A percentile compares a stretch with the other conserved stretches of the same genome.
phyloP scores from a whole-genome alignment of 2,888 invertebrate genomes.

The Campoletis raptor region DNA sequence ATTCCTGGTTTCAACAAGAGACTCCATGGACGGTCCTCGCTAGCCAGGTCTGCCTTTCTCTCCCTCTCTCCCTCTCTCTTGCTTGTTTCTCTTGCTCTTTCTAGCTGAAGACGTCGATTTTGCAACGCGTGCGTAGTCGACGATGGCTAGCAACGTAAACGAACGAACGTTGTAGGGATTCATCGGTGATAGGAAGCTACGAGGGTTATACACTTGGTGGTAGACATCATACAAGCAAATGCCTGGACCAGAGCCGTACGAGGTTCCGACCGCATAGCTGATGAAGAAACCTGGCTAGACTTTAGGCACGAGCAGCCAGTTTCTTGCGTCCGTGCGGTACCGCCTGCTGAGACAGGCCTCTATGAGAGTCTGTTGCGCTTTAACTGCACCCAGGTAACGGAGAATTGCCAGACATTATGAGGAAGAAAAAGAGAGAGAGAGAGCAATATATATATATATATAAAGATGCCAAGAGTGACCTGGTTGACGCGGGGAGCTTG shows the following conservation, averaged over 20 bases:
- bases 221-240: constrained; percentile 45
- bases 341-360: constrained; percentile 53
- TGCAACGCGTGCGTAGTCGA: constrained; percentile 69
- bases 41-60: constrained; percentile 43
- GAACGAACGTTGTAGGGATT: constrained; percentile 33
- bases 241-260: constrained; percentile 39
- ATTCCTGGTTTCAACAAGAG: constrained; percentile 10
- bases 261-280: constrained; percentile 23
- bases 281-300: constrained; percentile 40
- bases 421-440: constrained; percentile 15
- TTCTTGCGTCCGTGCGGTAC: constrained; percentile 53
- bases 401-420: constrained; percentile 47
- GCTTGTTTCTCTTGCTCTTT: constrained; percentile 16
- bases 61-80: constrained; percentile 42
- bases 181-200: constrained; percentile 18
- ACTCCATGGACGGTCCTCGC: constrained; percentile 47
- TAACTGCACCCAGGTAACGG: constrained; percentile 60
- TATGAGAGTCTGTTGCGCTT: constrained; percentile 33
- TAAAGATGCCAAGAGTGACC: constrained; percentile 33
- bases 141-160: constrained; percentile 47
- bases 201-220: constrained; percentile 10
- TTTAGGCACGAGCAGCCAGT: constrained; percentile 47
- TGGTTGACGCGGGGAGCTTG: constrained; percentile 30
- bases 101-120: constrained; percentile 64
- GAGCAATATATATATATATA: constrained; percentile 12